phyloP scores from a whole-genome alignment of 2,888 invertebrate genomes.

The Drosophila rubida region DNA sequence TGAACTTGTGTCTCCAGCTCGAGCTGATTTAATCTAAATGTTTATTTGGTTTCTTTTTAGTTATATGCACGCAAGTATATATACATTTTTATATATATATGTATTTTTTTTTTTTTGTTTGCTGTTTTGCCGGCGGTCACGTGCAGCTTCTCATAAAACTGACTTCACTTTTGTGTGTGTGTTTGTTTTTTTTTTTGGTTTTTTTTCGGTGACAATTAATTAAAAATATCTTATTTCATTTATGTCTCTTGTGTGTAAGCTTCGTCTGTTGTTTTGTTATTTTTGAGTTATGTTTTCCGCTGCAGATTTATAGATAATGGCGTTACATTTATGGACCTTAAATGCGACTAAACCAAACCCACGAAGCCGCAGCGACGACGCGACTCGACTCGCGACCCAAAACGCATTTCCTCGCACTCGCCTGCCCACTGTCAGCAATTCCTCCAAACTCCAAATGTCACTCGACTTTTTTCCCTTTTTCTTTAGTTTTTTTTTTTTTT shows the following conservation, averaged over 20 bases:
- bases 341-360: slow-evolving; percentile 35
- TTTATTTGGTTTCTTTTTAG: slow-evolving; percentile 60
- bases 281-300: slow-evolving; percentile 83
- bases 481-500: too few species aligned
- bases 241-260: slow-evolving; percentile 53
- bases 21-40: slow-evolving; percentile 73
- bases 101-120: slow-evolving; percentile 22
- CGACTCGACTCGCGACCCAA: neutral
- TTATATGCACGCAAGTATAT: slow-evolving; percentile 18
- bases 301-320: slow-evolving; percentile 77
- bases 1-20: slow-evolving; percentile 63
- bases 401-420: neutral
- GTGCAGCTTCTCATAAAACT: slow-evolving; percentile 68
- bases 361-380: neutral
- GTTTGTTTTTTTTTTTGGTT: neutral
- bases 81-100: slow-evolving; percentile 19
- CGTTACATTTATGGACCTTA: slow-evolving; percentile 74
- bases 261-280: slow-evolving; percentile 45
- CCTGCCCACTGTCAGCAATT: slow-evolving; percentile 14
- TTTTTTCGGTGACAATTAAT: slow-evolving; percentile 70
- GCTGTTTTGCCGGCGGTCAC: slow-evolving; percentile 62
- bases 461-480: neutral
- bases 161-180: slow-evolving; percentile 40
- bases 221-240: slow-evolving; percentile 80
- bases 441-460: neutral